These are phyloP conservation scores for Druon quercuslanigerum DNA, from an alignment of 1,140 invertebrate species.

Conservation along the genomic window DNA sequence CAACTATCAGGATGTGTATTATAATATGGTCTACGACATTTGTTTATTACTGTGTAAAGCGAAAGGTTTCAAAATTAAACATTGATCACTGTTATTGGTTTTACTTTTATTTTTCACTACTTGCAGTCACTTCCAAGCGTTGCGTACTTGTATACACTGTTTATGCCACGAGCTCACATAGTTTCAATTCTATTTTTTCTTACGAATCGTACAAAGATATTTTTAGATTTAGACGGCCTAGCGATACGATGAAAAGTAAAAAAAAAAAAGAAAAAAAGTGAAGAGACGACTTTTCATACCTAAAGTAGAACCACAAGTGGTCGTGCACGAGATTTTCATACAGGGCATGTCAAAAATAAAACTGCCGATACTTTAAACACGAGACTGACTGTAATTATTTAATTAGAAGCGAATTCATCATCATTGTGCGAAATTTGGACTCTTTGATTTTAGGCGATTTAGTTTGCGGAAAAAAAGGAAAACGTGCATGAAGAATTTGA, in stretches of 20 bases:
- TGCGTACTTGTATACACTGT: constrained; percentile 33
- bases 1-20: constrained; percentile 72
- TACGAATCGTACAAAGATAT: constrained; percentile 39
- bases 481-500: no score
- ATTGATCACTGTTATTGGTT: constrained; percentile 74
- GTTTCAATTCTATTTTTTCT: constrained; percentile 38
- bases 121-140: constrained; percentile 34
- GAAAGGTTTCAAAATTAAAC: constrained; percentile 74
- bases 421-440: not conserved
- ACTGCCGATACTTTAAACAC: constrained; percentile 57
- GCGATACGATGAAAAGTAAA: constrained; percentile 38
- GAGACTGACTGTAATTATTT: constrained; percentile 56
- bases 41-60: constrained; percentile 74
- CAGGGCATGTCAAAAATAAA: constrained; percentile 46
- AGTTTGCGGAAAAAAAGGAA: not conserved
- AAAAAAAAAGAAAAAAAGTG: constrained; percentile 9
- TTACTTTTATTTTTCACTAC: constrained; percentile 51
- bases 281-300: not conserved
- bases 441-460: not conserved
- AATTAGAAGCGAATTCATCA: constrained; percentile 15
- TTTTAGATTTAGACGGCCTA: constrained; percentile 52
- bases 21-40: constrained; percentile 73
- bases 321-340: constrained; percentile 33
- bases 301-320: constrained; percentile 28
- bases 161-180: constrained; percentile 33